A percentile compares a stretch with the other conserved stretches of the same genome.
Evolutionary conservation across 2,888 invertebrate genomes (phyloP).

Genomic region (Leptinotarsa tumamoca): DNA sequence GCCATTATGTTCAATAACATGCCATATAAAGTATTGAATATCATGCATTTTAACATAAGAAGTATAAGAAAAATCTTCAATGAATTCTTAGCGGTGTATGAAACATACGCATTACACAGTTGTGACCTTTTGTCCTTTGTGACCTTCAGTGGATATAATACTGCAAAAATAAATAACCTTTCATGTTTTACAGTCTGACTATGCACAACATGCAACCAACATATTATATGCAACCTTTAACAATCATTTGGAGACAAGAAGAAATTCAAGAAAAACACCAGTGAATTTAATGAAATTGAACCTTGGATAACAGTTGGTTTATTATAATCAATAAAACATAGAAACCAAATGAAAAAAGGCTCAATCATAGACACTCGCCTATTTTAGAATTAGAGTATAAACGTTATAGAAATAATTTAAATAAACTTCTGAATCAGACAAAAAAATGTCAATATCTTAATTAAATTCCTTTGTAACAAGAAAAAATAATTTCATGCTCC

Average conservation of each 20-base stretch:
- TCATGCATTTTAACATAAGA: too few species aligned
- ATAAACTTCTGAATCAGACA: conserved; percentile 17
- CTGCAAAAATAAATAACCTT: too few species aligned
- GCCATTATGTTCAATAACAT: too few species aligned
- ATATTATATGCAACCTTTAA: conserved; percentile 19
- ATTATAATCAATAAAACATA: neutral
- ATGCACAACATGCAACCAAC: neutral
- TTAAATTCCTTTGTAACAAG: neutral
- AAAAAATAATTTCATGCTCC: too few species aligned
- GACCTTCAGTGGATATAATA: too few species aligned
- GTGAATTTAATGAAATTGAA: too few species aligned
- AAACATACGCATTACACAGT: too few species aligned
- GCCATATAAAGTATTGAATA: too few species aligned
- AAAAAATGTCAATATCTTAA: neutral
- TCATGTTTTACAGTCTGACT: neutral
- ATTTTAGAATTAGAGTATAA: conserved; percentile 12
- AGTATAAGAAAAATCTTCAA: too few species aligned
- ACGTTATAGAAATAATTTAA: conserved; percentile 23
- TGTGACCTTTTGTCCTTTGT: too few species aligned
- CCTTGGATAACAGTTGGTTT: too few species aligned
- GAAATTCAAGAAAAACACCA: neutral
- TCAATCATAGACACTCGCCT: conserved; percentile 1
- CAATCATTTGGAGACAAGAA: conserved; percentile 9
- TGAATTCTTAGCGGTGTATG: too few species aligned
- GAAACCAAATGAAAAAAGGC: neutral